A percentile compares a stretch with the other conserved stretches of the same genome.
Evolutionary conservation across 2,797 vertebrate genomes (phyloP).

Genomic region (Onychomys leucogaster): DNA sequence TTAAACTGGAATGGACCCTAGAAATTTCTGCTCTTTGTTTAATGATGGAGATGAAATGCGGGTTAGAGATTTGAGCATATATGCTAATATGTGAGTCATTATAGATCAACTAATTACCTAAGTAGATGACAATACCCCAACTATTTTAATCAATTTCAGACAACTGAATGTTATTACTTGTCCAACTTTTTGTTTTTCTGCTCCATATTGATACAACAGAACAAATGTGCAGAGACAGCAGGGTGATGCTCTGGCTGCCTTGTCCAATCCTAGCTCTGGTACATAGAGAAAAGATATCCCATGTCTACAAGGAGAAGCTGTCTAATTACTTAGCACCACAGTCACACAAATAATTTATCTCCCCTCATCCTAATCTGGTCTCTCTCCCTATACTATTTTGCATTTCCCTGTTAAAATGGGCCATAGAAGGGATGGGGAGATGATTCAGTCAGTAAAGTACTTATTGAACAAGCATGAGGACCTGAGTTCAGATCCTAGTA

Average conservation of each 20-base stretch:
- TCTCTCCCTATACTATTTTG: not conserved
- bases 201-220: not conserved
- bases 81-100: not conserved
- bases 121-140: not conserved
- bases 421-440: not conserved
- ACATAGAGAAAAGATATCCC: not conserved
- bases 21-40: constrained; percentile 29
- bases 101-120: not conserved
- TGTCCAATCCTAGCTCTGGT: no score
- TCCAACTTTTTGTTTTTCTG: not conserved
- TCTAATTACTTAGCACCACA: not conserved
- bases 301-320: not conserved
- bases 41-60: not conserved
- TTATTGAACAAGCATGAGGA: not conserved
- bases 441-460: not conserved
- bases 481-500: not conserved
- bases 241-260: not conserved
- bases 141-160: not conserved
- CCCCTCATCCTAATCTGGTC: not conserved
- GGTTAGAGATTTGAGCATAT: not conserved
- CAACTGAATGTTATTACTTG: not conserved
- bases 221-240: not conserved
- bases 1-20: not conserved
- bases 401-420: not conserved
- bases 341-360: not conserved